Evolutionary conservation across 2,797 vertebrate species (phyloP).

Genomic region (Poeciliopsis presidionis): DNA sequence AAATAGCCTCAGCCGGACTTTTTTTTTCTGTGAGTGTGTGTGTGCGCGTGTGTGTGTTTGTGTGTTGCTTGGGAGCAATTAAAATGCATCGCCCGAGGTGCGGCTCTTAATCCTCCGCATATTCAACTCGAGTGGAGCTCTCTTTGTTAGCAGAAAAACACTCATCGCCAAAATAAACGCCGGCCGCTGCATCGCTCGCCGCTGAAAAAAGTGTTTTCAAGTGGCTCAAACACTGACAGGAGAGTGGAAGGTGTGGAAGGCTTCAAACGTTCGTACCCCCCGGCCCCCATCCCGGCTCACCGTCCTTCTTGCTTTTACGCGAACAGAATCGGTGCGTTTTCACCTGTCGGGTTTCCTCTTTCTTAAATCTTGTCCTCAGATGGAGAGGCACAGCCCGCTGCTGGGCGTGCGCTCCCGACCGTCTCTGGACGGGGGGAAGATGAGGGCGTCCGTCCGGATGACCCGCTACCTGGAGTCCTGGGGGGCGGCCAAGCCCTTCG

Average conservation of each 20-base stretch:
- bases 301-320: slow-evolving; percentile 13
- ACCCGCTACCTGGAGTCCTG: slow-evolving; percentile 97
- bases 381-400: slow-evolving; percentile 90
- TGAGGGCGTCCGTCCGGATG: slow-evolving; percentile 97
- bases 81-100: slow-evolving; percentile 20
- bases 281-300: neutral
- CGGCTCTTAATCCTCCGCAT: neutral
- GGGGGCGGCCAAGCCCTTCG: slow-evolving; percentile 97
- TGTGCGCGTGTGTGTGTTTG: no score
- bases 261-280: slow-evolving; percentile 10
- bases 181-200: slow-evolving; percentile 14
- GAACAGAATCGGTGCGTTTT: neutral
- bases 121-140: slow-evolving; percentile 7
- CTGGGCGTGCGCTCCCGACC: slow-evolving; percentile 87
- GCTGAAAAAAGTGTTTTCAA: slow-evolving; percentile 34
- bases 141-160: slow-evolving; percentile 36
- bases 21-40: no score
- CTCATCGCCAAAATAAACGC: slow-evolving; percentile 29
- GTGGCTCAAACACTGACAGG: slow-evolving; percentile 24
- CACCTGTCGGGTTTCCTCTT: neutral
- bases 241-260: slow-evolving; percentile 21
- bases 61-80: neutral
- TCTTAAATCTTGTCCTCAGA: slow-evolving; percentile 70
- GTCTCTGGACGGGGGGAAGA: slow-evolving; percentile 89
- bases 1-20: slow-evolving; percentile 30